These are phyloP conservation scores for Amblyraja radiata DNA, from an alignment of 2,797 vertebrate genomes.

Conservation along the genomic window DNA sequence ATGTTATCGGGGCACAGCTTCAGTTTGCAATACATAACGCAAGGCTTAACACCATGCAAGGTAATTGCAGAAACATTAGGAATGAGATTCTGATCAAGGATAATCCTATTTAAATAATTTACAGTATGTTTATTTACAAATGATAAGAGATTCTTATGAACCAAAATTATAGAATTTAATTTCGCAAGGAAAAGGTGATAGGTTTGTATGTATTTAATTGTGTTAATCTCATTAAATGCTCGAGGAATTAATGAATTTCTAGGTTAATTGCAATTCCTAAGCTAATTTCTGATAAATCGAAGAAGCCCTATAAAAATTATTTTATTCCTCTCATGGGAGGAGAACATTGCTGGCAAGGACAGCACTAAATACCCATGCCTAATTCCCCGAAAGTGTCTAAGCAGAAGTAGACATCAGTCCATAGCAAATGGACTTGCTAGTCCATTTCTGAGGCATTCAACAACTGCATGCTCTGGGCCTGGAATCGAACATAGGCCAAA, in stretches of 20 bases:
- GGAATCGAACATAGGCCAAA: too few relatives aligned
- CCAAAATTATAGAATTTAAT: background rate
- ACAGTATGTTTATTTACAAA: background rate
- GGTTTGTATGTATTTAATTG: background rate
- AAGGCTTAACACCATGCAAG: background rate
- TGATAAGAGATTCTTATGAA: background rate
- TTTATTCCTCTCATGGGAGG: too few relatives aligned
- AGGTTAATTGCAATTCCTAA: background rate
- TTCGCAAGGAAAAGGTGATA: background rate
- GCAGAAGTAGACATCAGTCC: too few relatives aligned
- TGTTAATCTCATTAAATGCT: background rate
- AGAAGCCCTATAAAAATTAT: background rate
- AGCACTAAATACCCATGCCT: too few relatives aligned
- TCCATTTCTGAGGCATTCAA: too few relatives aligned
- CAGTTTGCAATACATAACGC: background rate
- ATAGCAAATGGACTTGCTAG: too few relatives aligned
- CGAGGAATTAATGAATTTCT: background rate
- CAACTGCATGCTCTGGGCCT: too few relatives aligned
- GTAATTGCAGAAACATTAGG: conserved; percentile 4
- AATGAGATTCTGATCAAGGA: background rate
- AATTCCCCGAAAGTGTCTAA: too few relatives aligned
- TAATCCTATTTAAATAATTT: conserved; percentile 3
- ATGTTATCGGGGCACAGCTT: too few relatives aligned
- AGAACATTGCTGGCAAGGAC: too few relatives aligned
- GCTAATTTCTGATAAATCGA: background rate